Evolutionary conservation across 2,113 vertebrate genomes (phyloP), one percentile per base, ranked within the genome.

Genomic region (Oreotrochilus melanogaster): DNA sequence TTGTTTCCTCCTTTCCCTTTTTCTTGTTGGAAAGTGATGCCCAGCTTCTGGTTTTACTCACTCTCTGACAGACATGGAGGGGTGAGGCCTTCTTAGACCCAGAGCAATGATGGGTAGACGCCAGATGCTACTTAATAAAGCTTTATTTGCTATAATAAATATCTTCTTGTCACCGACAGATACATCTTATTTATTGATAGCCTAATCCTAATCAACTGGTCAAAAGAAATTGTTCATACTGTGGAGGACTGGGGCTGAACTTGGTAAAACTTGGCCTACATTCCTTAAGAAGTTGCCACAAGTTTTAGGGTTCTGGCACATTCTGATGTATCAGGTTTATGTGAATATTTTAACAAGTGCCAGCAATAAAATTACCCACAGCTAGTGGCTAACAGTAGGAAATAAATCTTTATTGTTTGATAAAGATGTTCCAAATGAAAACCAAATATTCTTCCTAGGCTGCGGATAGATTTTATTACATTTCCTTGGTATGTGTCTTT

Each of bases 71-170:
- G 75, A 66, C 48, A 3, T 11, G 23, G 18, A 47, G 18, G 0
- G 0, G 18, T 12, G 54, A 35, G 53, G 3, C 39, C 14, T 64
- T 67, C 35, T 10, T 25, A 31, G 92, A 60, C 39, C 33, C 23
- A 33, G 28, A 2, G 3, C 19, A 73, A 69, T 1, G 0, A 35
- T 23, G 54, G 6, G 3, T 33, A 7, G 4, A 22, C 39, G 22
- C 11, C 24, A 76, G 33, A 78, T 58, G 8, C 17, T 88, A 42
- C 48, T 89, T 50, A 25, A 2, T 51, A 25, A 5, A 64, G 24
- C 9, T 70, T 90, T 76, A 19, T 69, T 90, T 86, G 14, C 62
- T 76, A 14, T 39, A 39, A 61, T 23, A 86, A 62, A 80, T 42
- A 9, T 35, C 19, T 80, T 70, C 79, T 30, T 4, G 12, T 81